phyloP scores from a whole-genome alignment of 2,888 invertebrate species.

The Nesidiocoris tenuis region DNA sequence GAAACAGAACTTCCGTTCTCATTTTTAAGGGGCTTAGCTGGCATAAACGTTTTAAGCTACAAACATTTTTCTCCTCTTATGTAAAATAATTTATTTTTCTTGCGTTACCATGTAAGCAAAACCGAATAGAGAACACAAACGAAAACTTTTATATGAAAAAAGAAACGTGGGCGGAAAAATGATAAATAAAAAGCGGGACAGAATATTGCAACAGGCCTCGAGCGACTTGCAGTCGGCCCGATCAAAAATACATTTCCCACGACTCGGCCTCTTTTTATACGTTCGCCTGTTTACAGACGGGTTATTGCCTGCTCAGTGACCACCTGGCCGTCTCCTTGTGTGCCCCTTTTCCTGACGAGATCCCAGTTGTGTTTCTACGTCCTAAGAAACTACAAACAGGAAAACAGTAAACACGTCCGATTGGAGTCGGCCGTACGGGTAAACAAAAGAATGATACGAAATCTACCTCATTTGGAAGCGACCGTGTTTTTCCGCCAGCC shows the following conservation, averaged over 20 bases:
- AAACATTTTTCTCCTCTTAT: no score
- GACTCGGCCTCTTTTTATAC: background rate
- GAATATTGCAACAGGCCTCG: background rate
- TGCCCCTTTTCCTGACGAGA: background rate
- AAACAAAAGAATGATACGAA: background rate
- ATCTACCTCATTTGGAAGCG: background rate
- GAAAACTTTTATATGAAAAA: no score
- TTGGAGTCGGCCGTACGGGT: background rate
- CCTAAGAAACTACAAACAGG: background rate
- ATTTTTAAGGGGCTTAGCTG: no score
- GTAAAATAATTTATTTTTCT: no score
- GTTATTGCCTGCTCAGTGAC: background rate
- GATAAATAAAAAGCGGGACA: background rate
- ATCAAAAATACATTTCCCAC: constrained; percentile 9
- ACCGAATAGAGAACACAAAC: no score
- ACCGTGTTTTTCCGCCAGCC: background rate
- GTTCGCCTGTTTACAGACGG: constrained; percentile 3
- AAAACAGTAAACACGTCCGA: background rate
- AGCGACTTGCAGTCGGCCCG: background rate
- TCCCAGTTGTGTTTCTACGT: background rate
- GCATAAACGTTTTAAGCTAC: no score
- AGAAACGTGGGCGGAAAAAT: background rate
- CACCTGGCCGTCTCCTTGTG: background rate
- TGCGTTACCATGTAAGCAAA: no score
- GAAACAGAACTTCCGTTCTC: no score